A percentile compares a stretch with the other conserved stretches of the same genome.
phyloP scores from a whole-genome alignment of 2,797 vertebrate genomes.

The Triplophysa bombifrons region DNA sequence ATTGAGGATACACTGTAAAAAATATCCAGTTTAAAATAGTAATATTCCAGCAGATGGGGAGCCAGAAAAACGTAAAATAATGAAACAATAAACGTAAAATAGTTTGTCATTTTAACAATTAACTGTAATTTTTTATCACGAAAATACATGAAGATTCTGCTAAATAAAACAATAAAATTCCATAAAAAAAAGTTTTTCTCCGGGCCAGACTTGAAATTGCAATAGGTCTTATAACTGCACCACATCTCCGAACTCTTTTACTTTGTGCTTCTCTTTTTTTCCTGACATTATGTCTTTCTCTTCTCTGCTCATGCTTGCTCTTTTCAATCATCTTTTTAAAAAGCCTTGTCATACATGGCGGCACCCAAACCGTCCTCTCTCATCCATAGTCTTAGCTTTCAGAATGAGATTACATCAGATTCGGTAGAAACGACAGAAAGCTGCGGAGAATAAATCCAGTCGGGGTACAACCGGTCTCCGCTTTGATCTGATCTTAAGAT shows the following conservation, averaged over 20 bases:
- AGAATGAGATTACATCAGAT: constrained; percentile 31
- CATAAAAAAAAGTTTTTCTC: background rate
- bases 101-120: too few relatives aligned
- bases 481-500: constrained; percentile 26
- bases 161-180: too few relatives aligned
- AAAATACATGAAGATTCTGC: too few relatives aligned
- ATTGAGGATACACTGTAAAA: background rate
- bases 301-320: constrained; percentile 2
- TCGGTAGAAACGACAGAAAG: constrained; percentile 14
- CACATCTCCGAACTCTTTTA: constrained; percentile 5
- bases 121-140: too few relatives aligned
- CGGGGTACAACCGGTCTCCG: background rate
- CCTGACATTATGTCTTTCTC: background rate
- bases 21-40: too few relatives aligned
- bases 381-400: constrained; percentile 5
- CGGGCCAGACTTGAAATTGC: background rate
- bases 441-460: constrained; percentile 26
- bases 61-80: too few relatives aligned
- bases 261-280: background rate
- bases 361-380: constrained; percentile 17
- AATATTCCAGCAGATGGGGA: too few relatives aligned
- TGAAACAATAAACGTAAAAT: too few relatives aligned
- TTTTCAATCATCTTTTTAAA: constrained; percentile 21
- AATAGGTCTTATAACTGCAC: background rate
- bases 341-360: constrained; percentile 17